These are phyloP conservation scores for Cryptus viduatorius DNA, from an alignment of 2,888 invertebrate species.

Conservation along the genomic window DNA sequence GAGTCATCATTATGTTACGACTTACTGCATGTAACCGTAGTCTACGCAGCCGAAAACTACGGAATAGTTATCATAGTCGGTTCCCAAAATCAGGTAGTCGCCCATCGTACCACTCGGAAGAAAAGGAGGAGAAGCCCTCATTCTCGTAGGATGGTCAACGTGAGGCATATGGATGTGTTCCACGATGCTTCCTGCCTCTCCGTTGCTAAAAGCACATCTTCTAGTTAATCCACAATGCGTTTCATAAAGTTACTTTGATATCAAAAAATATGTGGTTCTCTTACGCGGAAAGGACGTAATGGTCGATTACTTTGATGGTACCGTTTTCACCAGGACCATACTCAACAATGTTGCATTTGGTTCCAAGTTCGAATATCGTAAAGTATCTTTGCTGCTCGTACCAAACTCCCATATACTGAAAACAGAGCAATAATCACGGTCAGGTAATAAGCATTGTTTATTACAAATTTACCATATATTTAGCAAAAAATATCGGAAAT, in stretches of 20 bases:
- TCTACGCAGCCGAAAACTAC: conserved; percentile 88
- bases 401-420: conserved; percentile 91
- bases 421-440: conserved; percentile 55
- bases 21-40: conserved; percentile 85
- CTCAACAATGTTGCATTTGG: conserved; percentile 90
- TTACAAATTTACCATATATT: too few species aligned
- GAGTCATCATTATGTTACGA: neutral
- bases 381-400: conserved; percentile 92
- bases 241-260: neutral
- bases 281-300: conserved; percentile 85
- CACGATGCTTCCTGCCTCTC: conserved; percentile 71
- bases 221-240: neutral
- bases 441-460: neutral
- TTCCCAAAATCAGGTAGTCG: conserved; percentile 89
- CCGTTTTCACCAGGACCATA: conserved; percentile 86
- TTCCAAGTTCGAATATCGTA: conserved; percentile 90
- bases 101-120: conserved; percentile 84
- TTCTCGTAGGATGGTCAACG: conserved; percentile 87
- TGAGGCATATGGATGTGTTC: conserved; percentile 85
- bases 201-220: neutral
- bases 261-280: conserved; percentile 70
- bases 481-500: too few species aligned
- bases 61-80: conserved; percentile 88
- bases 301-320: conserved; percentile 83
- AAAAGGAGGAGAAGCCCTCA: conserved; percentile 86